Percentiles rank a stretch among this genome's conserved stretches.
phyloP scores from a whole-genome alignment of 2,888 invertebrate genomes.

The Aquatica leii region DNA sequence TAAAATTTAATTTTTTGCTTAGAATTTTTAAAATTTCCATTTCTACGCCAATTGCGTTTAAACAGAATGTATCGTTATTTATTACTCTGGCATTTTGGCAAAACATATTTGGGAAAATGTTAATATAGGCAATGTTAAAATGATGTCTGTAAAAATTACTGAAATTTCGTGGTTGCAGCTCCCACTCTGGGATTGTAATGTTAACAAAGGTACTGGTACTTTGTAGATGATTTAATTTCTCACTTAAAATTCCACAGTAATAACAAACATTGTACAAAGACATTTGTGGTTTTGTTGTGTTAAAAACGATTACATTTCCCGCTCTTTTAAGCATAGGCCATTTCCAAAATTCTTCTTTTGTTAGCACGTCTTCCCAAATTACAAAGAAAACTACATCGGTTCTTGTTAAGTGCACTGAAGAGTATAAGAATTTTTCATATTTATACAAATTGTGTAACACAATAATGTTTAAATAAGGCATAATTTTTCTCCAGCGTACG shows the following conservation, averaged over 20 bases:
- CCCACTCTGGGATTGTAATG: constrained; percentile 3
- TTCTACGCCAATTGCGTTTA: constrained; percentile 33
- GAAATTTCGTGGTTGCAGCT: constrained; percentile 29
- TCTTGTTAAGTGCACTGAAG: background rate
- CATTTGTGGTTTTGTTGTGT: constrained; percentile 13
- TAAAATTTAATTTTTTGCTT: constrained; percentile 37
- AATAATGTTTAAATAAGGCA: constrained; percentile 20
- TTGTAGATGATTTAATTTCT: constrained; percentile 12
- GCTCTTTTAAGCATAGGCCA: constrained; percentile 25
- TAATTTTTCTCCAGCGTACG: constrained; percentile 4
- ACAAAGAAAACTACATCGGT: constrained; percentile 13
- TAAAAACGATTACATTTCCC: constrained; percentile 37
- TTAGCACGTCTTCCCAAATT: background rate
- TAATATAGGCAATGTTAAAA: constrained; percentile 31
- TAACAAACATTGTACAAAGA: constrained; percentile 32
- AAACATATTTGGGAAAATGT: constrained; percentile 36
- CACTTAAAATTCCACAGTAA: constrained; percentile 27
- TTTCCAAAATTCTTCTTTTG: constrained; percentile 20
- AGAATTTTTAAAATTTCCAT: constrained; percentile 31
- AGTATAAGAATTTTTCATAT: background rate
- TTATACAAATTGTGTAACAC: constrained; percentile 13
- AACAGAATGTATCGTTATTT: constrained; percentile 19
- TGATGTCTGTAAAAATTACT: constrained; percentile 34
- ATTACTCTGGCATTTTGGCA: constrained; percentile 15
- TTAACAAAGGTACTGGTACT: background rate